phyloP scores from a whole-genome alignment of 2,797 vertebrate genomes.

The Enteromius afrohamiltoni region DNA sequence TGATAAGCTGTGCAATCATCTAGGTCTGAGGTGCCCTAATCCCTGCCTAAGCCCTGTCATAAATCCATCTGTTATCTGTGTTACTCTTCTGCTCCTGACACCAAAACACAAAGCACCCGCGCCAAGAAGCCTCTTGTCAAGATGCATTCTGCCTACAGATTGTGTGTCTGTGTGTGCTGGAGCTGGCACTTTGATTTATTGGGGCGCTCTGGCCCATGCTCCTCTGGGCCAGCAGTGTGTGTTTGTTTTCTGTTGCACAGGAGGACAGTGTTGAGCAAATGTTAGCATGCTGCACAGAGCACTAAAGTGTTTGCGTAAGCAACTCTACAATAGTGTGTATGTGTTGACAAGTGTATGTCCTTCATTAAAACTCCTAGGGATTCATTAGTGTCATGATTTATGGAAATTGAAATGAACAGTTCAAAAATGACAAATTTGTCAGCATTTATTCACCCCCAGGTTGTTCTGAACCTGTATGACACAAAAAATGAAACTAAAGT shows the following conservation, averaged over 20 bases:
- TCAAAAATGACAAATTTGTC: background rate
- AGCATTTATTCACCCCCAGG: background rate
- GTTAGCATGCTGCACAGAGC: conserved; percentile 44
- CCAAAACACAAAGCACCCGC: conserved; percentile 47
- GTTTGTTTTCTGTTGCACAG: conserved; percentile 48
- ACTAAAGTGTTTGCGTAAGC: conserved; percentile 39
- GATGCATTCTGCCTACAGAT: conserved; percentile 29
- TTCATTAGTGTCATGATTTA: background rate
- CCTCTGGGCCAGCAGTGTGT: conserved; percentile 37
- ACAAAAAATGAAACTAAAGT: too few relatives aligned
- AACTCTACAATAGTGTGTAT: conserved; percentile 4
- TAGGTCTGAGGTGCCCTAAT: conserved; percentile 68
- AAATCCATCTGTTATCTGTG: conserved; percentile 66
- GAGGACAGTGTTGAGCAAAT: conserved; percentile 47
- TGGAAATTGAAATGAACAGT: background rate
- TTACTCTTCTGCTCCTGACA: conserved; percentile 23
- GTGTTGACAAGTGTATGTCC: background rate
- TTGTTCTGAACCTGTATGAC: background rate
- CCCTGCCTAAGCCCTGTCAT: conserved; percentile 67
- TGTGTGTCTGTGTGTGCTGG: conserved; percentile 10
- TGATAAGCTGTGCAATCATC: conserved; percentile 65
- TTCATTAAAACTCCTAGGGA: conserved; percentile 21
- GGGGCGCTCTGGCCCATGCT: conserved; percentile 44
- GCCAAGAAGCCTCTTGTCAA: conserved; percentile 30
- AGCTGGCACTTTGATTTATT: conserved; percentile 59